These are phyloP conservation scores for Chelon auratus DNA, from an alignment of 2,797 vertebrate genomes.

Conservation along the genomic window DNA sequence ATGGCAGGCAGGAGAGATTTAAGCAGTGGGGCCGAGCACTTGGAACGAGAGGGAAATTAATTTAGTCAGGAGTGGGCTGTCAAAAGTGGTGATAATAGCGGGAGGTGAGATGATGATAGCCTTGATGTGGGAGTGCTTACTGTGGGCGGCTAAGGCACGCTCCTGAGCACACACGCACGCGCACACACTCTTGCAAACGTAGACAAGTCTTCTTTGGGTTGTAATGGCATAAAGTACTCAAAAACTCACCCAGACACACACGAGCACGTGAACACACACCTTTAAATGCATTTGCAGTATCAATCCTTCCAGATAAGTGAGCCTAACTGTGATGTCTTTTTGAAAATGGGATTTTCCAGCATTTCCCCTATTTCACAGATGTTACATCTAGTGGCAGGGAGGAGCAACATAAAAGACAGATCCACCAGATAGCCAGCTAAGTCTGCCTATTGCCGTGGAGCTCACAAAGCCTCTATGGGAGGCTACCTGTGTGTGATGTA, in stretches of 20 bases:
- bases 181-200: neutral
- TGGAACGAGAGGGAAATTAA: constrained; percentile 78
- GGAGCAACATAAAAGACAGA: constrained; percentile 57
- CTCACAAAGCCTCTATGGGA: constrained; percentile 31
- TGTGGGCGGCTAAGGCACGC: constrained; percentile 53
- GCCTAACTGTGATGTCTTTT: constrained; percentile 54
- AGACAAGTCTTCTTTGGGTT: constrained; percentile 13
- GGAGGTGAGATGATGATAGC: constrained; percentile 78
- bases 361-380: constrained; percentile 62
- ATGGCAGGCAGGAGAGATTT: constrained; percentile 60
- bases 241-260: constrained; percentile 32
- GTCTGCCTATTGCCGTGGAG: constrained; percentile 22
- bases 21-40: constrained; percentile 58
- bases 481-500: constrained; percentile 41
- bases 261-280: constrained; percentile 20
- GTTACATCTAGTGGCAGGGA: constrained; percentile 56
- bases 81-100: constrained; percentile 76
- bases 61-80: constrained; percentile 79
- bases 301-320: constrained; percentile 56
- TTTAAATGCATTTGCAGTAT: constrained; percentile 42
- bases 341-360: constrained; percentile 59
- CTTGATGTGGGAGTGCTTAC: constrained; percentile 69
- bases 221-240: constrained; percentile 25
- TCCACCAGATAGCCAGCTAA: constrained; percentile 41
- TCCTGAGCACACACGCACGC: constrained; percentile 37